phyloP scores from a whole-genome alignment of 2,113 vertebrate species.

The Heterochromis multidens region DNA sequence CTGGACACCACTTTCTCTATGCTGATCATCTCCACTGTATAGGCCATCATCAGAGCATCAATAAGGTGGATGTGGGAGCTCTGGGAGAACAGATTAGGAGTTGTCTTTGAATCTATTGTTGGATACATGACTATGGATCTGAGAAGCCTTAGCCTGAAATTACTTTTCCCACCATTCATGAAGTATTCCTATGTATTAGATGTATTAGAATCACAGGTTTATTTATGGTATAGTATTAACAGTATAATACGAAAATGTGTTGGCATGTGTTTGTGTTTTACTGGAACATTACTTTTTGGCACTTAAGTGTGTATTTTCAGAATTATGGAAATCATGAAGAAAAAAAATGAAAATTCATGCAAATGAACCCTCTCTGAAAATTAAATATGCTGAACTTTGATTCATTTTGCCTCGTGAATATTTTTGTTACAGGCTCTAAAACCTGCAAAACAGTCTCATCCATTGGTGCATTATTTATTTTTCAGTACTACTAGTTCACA shows the following conservation, averaged over 20 bases:
- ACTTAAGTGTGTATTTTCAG: neutral
- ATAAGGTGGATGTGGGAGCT: slow-evolving; percentile 94
- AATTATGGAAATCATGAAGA: neutral
- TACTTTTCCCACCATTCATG: neutral
- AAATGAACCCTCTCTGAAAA: neutral
- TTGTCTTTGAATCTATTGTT: neutral
- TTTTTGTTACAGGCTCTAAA: slow-evolving; percentile 13
- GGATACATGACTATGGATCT: neutral
- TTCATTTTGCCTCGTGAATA: slow-evolving; percentile 34
- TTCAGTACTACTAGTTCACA: neutral
- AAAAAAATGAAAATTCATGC: neutral
- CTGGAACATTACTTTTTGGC: too few species aligned
- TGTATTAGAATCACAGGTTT: neutral
- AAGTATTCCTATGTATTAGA: neutral
- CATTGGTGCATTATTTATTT: slow-evolving; percentile 28
- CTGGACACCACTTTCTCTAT: slow-evolving; percentile 93
- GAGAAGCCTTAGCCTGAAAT: neutral
- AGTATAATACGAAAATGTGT: too few species aligned
- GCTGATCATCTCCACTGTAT: slow-evolving; percentile 95
- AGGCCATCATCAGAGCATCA: slow-evolving; percentile 95
- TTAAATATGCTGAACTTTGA: neutral
- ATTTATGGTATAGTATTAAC: neutral
- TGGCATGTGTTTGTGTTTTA: too few species aligned
- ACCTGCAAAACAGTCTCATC: neutral
- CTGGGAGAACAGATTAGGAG: slow-evolving; percentile 59